Base-by-base conservation (phyloP, 2,797 vertebrate genomes). In the Phrynocephalus vlangalii region DNA sequence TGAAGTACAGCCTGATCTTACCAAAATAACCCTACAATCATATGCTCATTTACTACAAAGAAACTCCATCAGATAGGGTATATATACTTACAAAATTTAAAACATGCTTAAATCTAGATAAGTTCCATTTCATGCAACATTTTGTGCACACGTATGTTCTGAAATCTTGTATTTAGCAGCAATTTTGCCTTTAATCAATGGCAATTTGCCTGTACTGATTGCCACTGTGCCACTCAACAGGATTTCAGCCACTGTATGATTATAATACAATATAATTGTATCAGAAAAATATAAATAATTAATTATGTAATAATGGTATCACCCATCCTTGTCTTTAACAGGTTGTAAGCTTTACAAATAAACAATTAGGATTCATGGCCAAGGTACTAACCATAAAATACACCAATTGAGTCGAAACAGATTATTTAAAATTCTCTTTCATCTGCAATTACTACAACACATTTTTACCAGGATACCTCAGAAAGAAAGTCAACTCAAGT, bases 361-460 rank as follows among this genome's bases (percentile, higher is more conserved):
- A 91, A 91, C 85, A 91, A 85, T 83, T 90, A 91, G 92, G 89
- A 94, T 50, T 92, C 48, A 9, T 76, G 82, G 84, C 88, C 90
- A 87, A 91, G 78, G 82, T 84, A 72, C 8, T 67, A 76, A 50
- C 38, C 63, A 60, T 28, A 33, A 60, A 68, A 92, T 91, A 63
- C 26, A 28, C 33, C 88, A 76, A 84, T 79, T 83, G 10, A 79
- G 91, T 86, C 73, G 71, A 92, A 92, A 88, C 90, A 50, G 50
- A 85, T 81, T 50, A 13, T 76, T 80, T 28, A 76, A 88, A 85
- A 11, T 60, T 0, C 86, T 87, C 24, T 87, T 86, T 89, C 26
- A 80, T 60, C 33, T 63, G 52, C 22, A 18, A 44, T 48, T 28
- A 15, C 15, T 73, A 63, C 3, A 48, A 44, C 24, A 83, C n/a